These are phyloP conservation scores for Conus canariensis DNA, from an alignment of 2,888 invertebrate genomes.

Conservation along the genomic window DNA sequence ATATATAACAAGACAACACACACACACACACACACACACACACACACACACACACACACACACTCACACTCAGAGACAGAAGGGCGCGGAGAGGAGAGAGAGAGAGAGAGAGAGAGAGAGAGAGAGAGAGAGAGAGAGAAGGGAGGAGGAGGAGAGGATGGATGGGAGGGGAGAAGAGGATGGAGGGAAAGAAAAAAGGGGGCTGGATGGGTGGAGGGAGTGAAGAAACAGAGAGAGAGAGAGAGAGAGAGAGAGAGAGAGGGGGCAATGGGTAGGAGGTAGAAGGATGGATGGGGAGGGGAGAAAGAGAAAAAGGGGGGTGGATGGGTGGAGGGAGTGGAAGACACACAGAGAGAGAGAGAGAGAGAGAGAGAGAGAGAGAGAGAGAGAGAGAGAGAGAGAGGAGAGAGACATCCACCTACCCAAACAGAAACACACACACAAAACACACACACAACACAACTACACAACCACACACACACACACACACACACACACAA, in stretches of 20 bases:
- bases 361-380: slow-evolving; percentile 12
- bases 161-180: neutral
- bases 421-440: slow-evolving; percentile 6
- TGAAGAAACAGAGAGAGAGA: neutral
- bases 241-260: slow-evolving; percentile 18
- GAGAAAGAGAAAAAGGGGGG: neutral
- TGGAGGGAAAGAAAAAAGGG: too few relatives aligned
- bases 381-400: neutral
- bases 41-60: too few relatives aligned
- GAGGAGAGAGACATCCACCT: neutral
- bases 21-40: too few relatives aligned
- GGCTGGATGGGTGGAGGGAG: neutral
- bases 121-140: too few relatives aligned
- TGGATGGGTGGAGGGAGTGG: neutral
- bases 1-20: too few relatives aligned
- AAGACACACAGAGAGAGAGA: slow-evolving; percentile 13
- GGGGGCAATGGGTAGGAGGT: neutral
- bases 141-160: neutral
- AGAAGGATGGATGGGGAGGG: neutral
- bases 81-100: too few relatives aligned
- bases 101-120: too few relatives aligned
- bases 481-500: neutral
- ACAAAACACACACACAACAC: neutral
- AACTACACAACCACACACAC: neutral
- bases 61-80: too few relatives aligned